Conservation (phyloP, 37 sponge, comb jelly and placozoan genomes). For the Theonella swinhoei region DNA sequence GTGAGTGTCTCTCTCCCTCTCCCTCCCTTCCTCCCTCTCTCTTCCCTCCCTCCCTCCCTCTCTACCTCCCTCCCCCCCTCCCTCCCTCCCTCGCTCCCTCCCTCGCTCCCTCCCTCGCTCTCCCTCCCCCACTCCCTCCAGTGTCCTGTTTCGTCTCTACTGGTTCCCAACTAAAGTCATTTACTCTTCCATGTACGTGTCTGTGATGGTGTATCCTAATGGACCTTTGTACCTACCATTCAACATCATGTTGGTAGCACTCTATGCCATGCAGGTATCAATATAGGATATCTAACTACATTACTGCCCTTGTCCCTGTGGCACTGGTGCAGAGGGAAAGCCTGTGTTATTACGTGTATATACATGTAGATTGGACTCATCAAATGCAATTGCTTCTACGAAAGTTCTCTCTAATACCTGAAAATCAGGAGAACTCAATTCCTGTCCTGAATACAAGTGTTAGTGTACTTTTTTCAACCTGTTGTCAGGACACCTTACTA, state of each 20-base stretch:
- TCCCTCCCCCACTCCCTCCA: neutral
- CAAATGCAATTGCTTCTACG: too few species aligned
- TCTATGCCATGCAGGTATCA: constrained; percentile 74
- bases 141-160: constrained; percentile 80
- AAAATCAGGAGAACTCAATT: too few species aligned
- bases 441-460: too few species aligned
- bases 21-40: neutral
- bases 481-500: too few species aligned
- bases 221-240: constrained; percentile 78
- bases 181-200: constrained; percentile 59
- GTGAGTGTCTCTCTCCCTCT: neutral
- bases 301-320: too few species aligned
- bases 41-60: neutral
- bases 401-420: too few species aligned
- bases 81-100: constrained; percentile 1
- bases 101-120: neutral
- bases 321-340: too few species aligned
- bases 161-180: constrained; percentile 83
- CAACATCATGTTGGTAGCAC: constrained; percentile 46
- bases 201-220: constrained; percentile 33
- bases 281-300: too few species aligned
- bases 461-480: too few species aligned
- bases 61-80: neutral
- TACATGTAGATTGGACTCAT: too few species aligned
- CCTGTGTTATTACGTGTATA: too few species aligned